Base-by-base conservation (phyloP, 2,888 invertebrate genomes). In the Homarus gammarus region DNA sequence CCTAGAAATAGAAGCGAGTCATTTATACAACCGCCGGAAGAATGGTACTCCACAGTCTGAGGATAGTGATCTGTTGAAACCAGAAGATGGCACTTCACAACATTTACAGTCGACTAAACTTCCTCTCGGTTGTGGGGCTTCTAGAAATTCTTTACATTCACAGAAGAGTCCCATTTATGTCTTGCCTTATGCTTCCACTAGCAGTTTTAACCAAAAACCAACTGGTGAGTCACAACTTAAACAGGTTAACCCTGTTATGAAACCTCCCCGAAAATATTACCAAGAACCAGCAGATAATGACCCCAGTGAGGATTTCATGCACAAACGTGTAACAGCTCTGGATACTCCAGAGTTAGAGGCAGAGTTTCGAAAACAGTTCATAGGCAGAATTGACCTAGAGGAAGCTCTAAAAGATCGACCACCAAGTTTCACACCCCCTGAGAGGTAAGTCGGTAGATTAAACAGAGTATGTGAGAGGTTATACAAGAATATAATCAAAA, bases 401-500 rank as follows among this genome's bases (percentile, higher is more conserved):
- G 64, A 75, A 64, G 88, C 77, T 38, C 3, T 75, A 2, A 73
- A 75, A 36, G 83, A 88, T 18, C 40, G 31, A 5, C 88, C 88
- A n/a, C 88, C 88, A 33, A 77, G 68, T 36, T 83, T 88, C 64
- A 18, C 56, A 61, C 88, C 88, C 8, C 85, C 84, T 40, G 33
- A 49, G 31, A 75, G 84, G 81, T 81, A 22, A 81, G 61, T 44
- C 12, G 27, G 6, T 64, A 56, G 18, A 6, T 51, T 36, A 64
- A 36, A 36, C 68, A 82, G 64, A 33, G 15, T 31, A 72, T 73
- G 2, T 73, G 10, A 22, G 12, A 56, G 22, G 56, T 18, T 56
- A 18, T 18, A 18, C 22, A 12, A 56, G 56, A n/a, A n/a, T n/a
- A n/a, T n/a, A n/a, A n/a, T n/a, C n/a, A n/a, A n/a, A n/a, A n/a